phyloP scores from a whole-genome alignment of 2,797 vertebrate species.

The Distichodus sexfasciatus region DNA sequence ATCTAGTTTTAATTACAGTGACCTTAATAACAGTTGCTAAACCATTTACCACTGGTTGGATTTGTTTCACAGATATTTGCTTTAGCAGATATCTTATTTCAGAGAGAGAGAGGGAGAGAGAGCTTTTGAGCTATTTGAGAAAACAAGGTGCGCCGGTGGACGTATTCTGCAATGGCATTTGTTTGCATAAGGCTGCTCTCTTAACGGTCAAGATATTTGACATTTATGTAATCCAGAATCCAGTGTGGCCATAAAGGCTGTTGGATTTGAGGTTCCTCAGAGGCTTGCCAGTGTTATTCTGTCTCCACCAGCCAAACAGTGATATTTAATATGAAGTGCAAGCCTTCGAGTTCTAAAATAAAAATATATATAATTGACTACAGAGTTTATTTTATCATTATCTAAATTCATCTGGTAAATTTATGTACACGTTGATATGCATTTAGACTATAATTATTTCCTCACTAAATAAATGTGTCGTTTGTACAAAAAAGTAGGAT shows the following conservation, averaged over 20 bases:
- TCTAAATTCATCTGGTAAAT: no score
- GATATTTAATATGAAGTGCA: slow-evolving; percentile 24
- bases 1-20: slow-evolving; percentile 58
- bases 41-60: slow-evolving; percentile 50
- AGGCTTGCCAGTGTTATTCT: slow-evolving; percentile 26
- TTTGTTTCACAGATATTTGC: slow-evolving; percentile 55
- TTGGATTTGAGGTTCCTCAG: slow-evolving; percentile 44
- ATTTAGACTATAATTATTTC: no score
- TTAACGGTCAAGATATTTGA: slow-evolving; percentile 77
- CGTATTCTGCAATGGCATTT: slow-evolving; percentile 68
- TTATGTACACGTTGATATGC: no score
- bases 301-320: slow-evolving; percentile 22
- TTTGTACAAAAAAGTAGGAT: no score
- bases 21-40: slow-evolving; percentile 57
- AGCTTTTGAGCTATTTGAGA: slow-evolving; percentile 31
- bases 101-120: slow-evolving; percentile 12
- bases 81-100: slow-evolving; percentile 57
- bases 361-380: no score
- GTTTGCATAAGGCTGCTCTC: slow-evolving; percentile 71
- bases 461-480: no score
- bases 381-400: no score
- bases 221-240: slow-evolving; percentile 79
- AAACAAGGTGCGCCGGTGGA: slow-evolving; percentile 34
- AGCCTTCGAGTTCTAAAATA: no score
- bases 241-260: slow-evolving; percentile 56